These are phyloP conservation scores for Geotrypetes seraphini DNA, from an alignment of 2,797 vertebrate species.

Conservation along the genomic window DNA sequence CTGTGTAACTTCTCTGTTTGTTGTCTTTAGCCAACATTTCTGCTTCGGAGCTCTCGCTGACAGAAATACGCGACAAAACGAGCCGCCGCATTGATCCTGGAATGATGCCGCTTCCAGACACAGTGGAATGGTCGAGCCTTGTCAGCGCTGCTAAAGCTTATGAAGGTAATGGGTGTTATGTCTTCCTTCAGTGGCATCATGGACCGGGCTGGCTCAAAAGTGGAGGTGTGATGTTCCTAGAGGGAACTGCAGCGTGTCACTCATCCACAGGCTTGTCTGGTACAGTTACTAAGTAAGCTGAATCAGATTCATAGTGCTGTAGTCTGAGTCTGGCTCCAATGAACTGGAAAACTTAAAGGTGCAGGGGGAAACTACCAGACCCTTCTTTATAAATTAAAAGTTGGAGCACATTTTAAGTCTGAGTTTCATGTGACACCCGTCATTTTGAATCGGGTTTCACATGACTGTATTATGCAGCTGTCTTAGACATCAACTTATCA, in stretches of 20 bases:
- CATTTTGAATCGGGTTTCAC: too few relatives aligned
- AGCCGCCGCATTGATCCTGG: constrained; percentile 68
- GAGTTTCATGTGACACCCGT: too few relatives aligned
- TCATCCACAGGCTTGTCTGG: not conserved
- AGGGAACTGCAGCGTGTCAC: not conserved
- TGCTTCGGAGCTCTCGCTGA: constrained; percentile 74
- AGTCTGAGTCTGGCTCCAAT: too few relatives aligned
- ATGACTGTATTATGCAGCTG: too few relatives aligned
- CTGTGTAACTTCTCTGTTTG: too few relatives aligned
- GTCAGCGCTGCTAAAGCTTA: constrained; percentile 83
- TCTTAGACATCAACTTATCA: too few relatives aligned
- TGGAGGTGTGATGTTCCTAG: not conserved
- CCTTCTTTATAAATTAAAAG: too few relatives aligned
- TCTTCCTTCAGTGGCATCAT: too few relatives aligned
- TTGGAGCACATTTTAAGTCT: too few relatives aligned
- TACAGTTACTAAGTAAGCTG: not conserved
- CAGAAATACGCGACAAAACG: constrained; percentile 66
- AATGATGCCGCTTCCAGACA: constrained; percentile 85
- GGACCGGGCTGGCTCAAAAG: fast-evolving
- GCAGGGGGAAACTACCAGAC: too few relatives aligned
- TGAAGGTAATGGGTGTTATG: constrained; percentile 63
- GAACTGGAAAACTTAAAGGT: too few relatives aligned
- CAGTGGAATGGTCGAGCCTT: constrained; percentile 84
- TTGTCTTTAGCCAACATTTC: constrained; percentile 65
- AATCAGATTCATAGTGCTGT: not conserved